Evolutionary conservation across 2,113 vertebrate genomes (phyloP).

Genomic region (Bujurquina vittata): DNA sequence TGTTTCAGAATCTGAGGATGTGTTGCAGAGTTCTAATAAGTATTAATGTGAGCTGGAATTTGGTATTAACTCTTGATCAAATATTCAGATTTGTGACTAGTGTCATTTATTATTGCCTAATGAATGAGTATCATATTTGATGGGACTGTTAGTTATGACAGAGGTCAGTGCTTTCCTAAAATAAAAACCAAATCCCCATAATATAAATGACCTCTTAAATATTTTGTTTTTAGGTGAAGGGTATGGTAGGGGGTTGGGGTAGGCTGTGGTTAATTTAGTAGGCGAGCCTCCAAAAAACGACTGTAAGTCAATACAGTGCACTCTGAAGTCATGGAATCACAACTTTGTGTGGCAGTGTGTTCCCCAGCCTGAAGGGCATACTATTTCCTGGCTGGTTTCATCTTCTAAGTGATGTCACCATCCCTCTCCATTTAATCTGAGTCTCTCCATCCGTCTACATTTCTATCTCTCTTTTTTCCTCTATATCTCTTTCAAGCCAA

Average conservation of each 20-base stretch:
- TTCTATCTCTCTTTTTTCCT: constrained; percentile 33
- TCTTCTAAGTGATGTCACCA: constrained; percentile 70
- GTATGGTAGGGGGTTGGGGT: not conserved
- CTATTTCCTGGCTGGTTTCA: constrained; percentile 60
- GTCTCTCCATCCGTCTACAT: constrained; percentile 17
- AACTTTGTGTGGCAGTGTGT: constrained; percentile 19
- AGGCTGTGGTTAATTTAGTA: not conserved
- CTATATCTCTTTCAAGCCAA: constrained; percentile 30
- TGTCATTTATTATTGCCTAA: not conserved
- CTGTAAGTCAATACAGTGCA: not conserved
- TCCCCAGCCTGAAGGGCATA: constrained; percentile 61
- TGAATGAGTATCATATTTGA: not conserved
- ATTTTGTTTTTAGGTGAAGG: not conserved
- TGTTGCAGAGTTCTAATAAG: too few relatives aligned
- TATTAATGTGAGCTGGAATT: not conserved
- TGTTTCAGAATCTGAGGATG: too few relatives aligned
- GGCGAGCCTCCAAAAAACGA: not conserved
- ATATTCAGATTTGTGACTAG: not conserved
- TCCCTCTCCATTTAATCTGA: constrained; percentile 61
- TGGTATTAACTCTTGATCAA: not conserved
- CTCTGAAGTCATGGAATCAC: not conserved
- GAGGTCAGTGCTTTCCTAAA: not conserved
- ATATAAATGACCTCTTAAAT: not conserved
- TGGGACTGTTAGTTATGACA: not conserved
- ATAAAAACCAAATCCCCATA: not conserved